Base-by-base conservation (phyloP, 2,888 invertebrate species). In the Stomorhina lunata region DNA sequence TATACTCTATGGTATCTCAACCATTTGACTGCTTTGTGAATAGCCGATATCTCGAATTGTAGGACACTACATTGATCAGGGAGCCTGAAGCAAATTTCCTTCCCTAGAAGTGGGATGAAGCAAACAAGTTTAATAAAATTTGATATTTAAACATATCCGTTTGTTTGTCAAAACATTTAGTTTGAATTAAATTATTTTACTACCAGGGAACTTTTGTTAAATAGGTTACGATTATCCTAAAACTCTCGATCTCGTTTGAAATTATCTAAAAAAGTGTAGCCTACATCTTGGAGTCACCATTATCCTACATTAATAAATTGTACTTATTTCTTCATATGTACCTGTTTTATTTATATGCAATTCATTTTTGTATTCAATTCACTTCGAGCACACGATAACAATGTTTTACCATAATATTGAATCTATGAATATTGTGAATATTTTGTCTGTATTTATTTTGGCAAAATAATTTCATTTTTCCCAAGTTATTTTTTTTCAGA, bases 361-460 rank as follows among this genome's bases (percentile, higher is more conserved):
- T 66, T 71, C 22, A 15, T 15, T 71, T 66, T 66, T 66, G 45
- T 32, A 45, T 57, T 65, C 75, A 57, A 45, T 75, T 66, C 43
- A 55, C 6, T 65, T 22, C n/a, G 17, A 53, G 50, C 53, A 53
- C 50, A 20, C 25, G n/a, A n/a, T n/a, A n/a, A n/a, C 12, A 45
- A 69, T 20, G 53, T 43, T 68, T 32, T 55, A 68, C 40, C 68
- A 63, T 81, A 68, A 72, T 69, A 81, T 68, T 61, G 72, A 22
- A 45, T 75, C 45, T 76, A 68, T 82, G 75, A 79, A 79, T 82
- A 76, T 79, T 79, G 75, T 79, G 71, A 75, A 71, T 82, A 82
- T 82, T 76, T 79, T 79, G 75, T 79, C 75, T 79, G 66, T 82
- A 82, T 82, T 76, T 82, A 71, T 76, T 82, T 82, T 79, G 79